Conservation (phyloP, 2,113 vertebrate genomes). For the Gymnobelideus leadbeateri region DNA sequence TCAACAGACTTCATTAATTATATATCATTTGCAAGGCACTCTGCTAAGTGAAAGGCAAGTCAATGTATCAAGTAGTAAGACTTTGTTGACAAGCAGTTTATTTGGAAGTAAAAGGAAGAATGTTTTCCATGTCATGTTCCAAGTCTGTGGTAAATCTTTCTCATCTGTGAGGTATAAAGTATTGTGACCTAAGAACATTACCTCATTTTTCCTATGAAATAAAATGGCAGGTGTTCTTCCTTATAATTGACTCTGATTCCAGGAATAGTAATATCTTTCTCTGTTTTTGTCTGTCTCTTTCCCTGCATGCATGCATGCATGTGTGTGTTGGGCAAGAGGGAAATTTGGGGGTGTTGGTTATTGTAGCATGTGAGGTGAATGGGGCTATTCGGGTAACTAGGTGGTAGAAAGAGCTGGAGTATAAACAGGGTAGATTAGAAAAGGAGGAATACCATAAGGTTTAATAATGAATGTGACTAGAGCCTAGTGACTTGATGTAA, state of each 20-base stretch:
- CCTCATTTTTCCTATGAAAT: neutral
- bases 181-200: neutral
- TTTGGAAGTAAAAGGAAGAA: neutral
- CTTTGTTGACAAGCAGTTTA: neutral
- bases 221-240: neutral
- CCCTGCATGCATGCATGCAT: too few species aligned
- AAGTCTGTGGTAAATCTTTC: neutral
- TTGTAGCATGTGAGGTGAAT: neutral
- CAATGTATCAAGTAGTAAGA: neutral
- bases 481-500: neutral
- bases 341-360: neutral
- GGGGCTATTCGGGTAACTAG: neutral
- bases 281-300: too few species aligned
- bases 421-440: neutral
- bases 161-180: neutral
- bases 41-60: neutral
- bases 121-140: neutral
- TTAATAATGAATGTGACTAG: neutral
- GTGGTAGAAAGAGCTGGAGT: neutral
- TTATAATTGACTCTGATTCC: neutral
- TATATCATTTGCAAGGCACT: neutral
- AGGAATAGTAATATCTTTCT: neutral
- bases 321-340: neutral
- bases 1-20: neutral
- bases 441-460: neutral